Evolutionary conservation across 1,140 invertebrate genomes (phyloP).

Genomic region (Platorchestia sp.): DNA sequence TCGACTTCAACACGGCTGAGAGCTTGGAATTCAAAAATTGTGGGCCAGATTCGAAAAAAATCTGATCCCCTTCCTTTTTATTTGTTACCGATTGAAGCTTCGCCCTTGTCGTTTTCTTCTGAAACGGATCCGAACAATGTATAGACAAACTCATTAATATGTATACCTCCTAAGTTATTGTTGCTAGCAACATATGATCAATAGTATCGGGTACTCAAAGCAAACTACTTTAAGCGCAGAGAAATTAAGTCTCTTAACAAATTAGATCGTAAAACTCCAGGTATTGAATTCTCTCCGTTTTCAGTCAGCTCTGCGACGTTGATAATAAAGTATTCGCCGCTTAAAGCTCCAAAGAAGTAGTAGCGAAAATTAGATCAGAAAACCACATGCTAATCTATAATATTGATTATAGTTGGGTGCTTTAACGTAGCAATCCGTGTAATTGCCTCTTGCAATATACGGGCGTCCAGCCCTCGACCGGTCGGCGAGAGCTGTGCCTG

Average conservation of each 20-base stretch:
- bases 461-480: not conserved
- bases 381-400: slow-evolving; percentile 2
- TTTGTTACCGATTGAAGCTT: too few species aligned
- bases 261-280: not conserved
- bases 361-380: not conserved
- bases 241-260: not conserved
- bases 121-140: too few species aligned
- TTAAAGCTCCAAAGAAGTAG: not conserved
- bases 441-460: slow-evolving; percentile 6
- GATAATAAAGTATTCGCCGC: slow-evolving; percentile 7
- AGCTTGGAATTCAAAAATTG: not conserved
- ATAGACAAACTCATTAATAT: not conserved
- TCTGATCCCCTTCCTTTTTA: too few species aligned
- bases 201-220: not conserved
- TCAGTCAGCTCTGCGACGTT: not conserved
- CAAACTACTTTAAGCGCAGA: not conserved
- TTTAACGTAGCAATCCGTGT: not conserved
- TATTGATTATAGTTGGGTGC: slow-evolving; percentile 1
- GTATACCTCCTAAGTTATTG: not conserved
- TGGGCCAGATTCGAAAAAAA: too few species aligned
- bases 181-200: not conserved
- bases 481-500: not conserved
- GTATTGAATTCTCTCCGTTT: not conserved
- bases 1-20: not conserved
- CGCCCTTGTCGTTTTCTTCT: too few species aligned